phyloP scores from a whole-genome alignment of 2,888 invertebrate species.

The Cheilosia grossa region DNA sequence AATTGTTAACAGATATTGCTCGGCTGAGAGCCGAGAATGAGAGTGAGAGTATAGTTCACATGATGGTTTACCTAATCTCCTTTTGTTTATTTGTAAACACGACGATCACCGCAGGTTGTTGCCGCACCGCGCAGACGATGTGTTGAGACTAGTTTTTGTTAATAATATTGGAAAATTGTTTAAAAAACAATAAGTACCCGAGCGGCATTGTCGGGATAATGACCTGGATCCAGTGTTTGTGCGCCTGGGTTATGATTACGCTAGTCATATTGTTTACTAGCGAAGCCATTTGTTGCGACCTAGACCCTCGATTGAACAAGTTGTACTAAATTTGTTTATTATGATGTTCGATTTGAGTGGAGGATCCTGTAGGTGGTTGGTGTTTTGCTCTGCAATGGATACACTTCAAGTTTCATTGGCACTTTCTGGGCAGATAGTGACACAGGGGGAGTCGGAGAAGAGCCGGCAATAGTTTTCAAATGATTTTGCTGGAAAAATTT shows the following conservation, averaged over 20 bases:
- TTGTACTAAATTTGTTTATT: constrained; percentile 29
- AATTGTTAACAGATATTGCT: constrained; percentile 58
- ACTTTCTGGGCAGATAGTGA: too few relatives aligned
- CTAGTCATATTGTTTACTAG: constrained; percentile 53
- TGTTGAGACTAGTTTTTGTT: constrained; percentile 64
- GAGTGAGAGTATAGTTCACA: constrained; percentile 32
- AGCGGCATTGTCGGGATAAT: constrained; percentile 42
- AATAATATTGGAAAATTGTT: constrained; percentile 63
- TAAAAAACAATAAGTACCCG: constrained; percentile 49
- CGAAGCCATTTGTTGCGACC: constrained; percentile 37
- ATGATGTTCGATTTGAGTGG: constrained; percentile 1
- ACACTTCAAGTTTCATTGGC: too few relatives aligned
- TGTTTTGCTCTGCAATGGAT: neutral
- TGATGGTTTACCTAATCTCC: constrained; percentile 60
- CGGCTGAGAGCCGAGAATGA: constrained; percentile 19
- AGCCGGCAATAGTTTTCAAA: too few relatives aligned
- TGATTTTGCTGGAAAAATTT: too few relatives aligned
- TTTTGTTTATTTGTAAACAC: constrained; percentile 68
- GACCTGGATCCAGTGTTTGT: constrained; percentile 50
- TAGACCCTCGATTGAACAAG: constrained; percentile 32
- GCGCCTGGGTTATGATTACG: constrained; percentile 28
- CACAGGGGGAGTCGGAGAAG: too few relatives aligned
- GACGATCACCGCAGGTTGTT: constrained; percentile 65
- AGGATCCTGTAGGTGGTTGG: constrained; percentile 4
- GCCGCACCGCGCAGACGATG: constrained; percentile 11